Conservation (phyloP, 2,888 invertebrate species). For the Macrostomum cliftonense region DNA sequence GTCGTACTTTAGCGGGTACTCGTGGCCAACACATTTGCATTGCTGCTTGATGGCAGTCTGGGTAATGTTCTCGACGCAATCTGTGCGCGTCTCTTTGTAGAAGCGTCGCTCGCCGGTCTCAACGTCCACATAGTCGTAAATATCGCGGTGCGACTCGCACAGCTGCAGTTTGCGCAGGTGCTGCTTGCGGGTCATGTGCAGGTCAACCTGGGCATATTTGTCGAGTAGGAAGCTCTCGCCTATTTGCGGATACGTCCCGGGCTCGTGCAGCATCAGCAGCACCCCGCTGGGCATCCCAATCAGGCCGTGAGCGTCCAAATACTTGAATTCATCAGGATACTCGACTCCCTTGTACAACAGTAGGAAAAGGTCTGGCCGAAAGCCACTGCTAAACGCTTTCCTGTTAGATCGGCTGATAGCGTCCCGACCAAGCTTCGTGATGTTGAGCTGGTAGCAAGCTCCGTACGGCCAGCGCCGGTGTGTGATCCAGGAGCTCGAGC, state of each 20-base stretch:
- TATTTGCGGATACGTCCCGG: constrained; percentile 9
- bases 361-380: constrained; percentile 7
- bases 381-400: constrained; percentile 4
- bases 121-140: constrained; percentile 6
- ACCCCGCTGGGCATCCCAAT: constrained; percentile 6
- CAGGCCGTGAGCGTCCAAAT: constrained; percentile 7
- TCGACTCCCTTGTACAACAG: constrained; percentile 8
- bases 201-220: constrained; percentile 8
- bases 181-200: constrained; percentile 7
- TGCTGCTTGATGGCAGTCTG: constrained; percentile 3
- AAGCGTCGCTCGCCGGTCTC: background rate
- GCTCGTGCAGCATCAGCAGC: constrained; percentile 9
- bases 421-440: constrained; percentile 1
- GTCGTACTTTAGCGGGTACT: background rate
- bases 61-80: constrained; percentile 7
- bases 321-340: constrained; percentile 1
- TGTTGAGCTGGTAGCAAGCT: constrained; percentile 4
- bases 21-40: constrained; percentile 5
- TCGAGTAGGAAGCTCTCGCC: constrained; percentile 9
- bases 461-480: constrained; percentile 7
- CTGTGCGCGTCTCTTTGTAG: constrained; percentile 4
- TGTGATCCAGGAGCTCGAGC: too few relatives aligned
- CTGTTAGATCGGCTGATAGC: background rate
- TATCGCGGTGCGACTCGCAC: background rate
- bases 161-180: constrained; percentile 4